Base-by-base conservation (phyloP, 2,888 invertebrate genomes). In the Ceratothoa steindachneri region DNA sequence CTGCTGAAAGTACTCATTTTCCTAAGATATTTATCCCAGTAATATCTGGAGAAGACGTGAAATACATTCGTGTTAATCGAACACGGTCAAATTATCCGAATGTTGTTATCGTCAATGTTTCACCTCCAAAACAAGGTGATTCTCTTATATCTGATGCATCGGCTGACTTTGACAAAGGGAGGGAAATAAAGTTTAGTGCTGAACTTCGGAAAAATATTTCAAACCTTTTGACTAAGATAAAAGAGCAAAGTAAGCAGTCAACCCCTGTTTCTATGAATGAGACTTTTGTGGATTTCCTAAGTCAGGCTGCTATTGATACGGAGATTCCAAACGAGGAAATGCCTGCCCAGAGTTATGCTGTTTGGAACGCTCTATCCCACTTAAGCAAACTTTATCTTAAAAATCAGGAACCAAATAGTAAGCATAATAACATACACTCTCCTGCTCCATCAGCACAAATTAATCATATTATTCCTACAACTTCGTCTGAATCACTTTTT, bases 21-120 rank as follows among this genome's bases (percentile, higher is more conserved):
- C 72, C 76, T 0, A 24, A 60, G 12, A 12, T 60, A 12, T 15
- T 60, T 22, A 74, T 79, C 5, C 79, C 79, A 5, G 72, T 79
- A n/a, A 76, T 79, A 29, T 74, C 76, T n/a, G 79, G 79, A 4
- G 67, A 65, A 31, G 71, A 76, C 52, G 76, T 79, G 19, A 68
- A 71, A 15, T 79, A 75, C 31, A 67, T 79, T 28, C 60, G 64
- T 28, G 76, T 79, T 7, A 76, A 76, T 55, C 69, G 60, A 64
- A 74, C 74, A 12, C 60, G 67, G 22, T 24, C 71, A 1, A 79
- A 73, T 65, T 79, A 79, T 52, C 79, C 79, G 3, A 76, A 76
- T 29, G 79, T 79, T 9, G 79, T 79, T 19, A 76, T 79, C 15
- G 79, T 79, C 1, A 60, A 60, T 60, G 12, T 60, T 24, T n/a